Percentiles rank a stretch among this genome's conserved stretches.
These are phyloP conservation scores for Aphidoletes aphidimyza DNA, from an alignment of 2,888 invertebrate genomes.

Conservation along the genomic window DNA sequence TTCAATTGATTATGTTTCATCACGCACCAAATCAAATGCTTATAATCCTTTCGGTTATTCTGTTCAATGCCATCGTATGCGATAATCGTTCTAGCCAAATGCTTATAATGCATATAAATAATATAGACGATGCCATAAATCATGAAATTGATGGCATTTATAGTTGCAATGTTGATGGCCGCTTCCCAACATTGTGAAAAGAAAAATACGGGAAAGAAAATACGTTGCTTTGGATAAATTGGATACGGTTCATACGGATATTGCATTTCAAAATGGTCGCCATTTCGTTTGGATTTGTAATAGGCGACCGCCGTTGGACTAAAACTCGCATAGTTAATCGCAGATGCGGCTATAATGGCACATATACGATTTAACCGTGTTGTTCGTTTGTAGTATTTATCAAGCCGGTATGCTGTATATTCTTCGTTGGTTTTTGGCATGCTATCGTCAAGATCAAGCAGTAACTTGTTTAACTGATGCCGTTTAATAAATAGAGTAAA, in stretches of 20 bases:
- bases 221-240: conserved; percentile 2
- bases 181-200: conserved; percentile 19
- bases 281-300: background rate
- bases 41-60: background rate
- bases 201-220: conserved; percentile 12
- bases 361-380: background rate
- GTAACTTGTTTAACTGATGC: background rate
- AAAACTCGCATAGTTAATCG: conserved; percentile 9
- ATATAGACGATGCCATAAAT: background rate
- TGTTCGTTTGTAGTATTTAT: background rate
- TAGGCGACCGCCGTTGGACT: background rate
- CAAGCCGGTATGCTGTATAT: background rate
- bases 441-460: background rate
- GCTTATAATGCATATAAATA: conserved; percentile 42
- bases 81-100: background rate
- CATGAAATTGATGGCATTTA: conserved; percentile 26
- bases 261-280: conserved; percentile 1
- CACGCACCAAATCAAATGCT: conserved; percentile 47
- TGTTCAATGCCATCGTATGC: background rate
- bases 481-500: background rate
- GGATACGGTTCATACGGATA: conserved; percentile 16
- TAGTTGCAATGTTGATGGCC: background rate
- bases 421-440: background rate
- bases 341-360: background rate
- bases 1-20: conserved; percentile 47